A percentile compares a stretch with the other conserved stretches of the same genome.
Evolutionary conservation across 2,797 vertebrate species (phyloP).

Genomic region (Neostethus bicornis): DNA sequence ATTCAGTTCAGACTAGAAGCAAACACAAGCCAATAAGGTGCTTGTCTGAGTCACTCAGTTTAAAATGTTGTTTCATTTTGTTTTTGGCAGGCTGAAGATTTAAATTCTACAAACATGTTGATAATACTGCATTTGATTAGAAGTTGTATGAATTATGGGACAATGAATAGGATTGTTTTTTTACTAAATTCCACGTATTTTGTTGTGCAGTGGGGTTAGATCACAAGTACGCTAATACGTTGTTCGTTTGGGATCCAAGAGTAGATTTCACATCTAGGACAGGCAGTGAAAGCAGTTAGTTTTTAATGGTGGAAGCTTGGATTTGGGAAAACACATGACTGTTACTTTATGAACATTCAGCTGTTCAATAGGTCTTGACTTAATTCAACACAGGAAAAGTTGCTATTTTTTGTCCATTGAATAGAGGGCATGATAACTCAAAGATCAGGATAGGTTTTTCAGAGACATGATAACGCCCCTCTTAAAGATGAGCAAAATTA

Average conservation of each 20-base stretch:
- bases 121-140: slow-evolving; percentile 7
- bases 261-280: background rate
- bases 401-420: too few species aligned
- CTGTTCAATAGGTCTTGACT: background rate
- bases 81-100: background rate
- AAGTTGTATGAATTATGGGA: slow-evolving; percentile 9
- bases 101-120: slow-evolving; percentile 29
- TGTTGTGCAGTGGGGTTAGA: slow-evolving; percentile 9
- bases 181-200: slow-evolving; percentile 5
- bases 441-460: too few species aligned
- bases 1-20: slow-evolving; percentile 34
- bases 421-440: too few species aligned
- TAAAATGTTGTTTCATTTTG: too few species aligned
- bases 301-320: background rate
- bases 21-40: slow-evolving; percentile 23
- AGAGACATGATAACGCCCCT: too few species aligned
- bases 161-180: slow-evolving; percentile 8
- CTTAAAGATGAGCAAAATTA: too few species aligned
- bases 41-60: slow-evolving; percentile 25
- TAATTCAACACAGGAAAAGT: too few species aligned
- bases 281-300: background rate
- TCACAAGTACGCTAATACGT: too few species aligned
- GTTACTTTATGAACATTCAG: too few species aligned
- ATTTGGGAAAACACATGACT: background rate
- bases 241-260: too few species aligned